A percentile compares a stretch with the other conserved stretches of the same genome.
Conservation (phyloP, 2,797 vertebrate genomes). For the Thalassophryne amazonica region DNA sequence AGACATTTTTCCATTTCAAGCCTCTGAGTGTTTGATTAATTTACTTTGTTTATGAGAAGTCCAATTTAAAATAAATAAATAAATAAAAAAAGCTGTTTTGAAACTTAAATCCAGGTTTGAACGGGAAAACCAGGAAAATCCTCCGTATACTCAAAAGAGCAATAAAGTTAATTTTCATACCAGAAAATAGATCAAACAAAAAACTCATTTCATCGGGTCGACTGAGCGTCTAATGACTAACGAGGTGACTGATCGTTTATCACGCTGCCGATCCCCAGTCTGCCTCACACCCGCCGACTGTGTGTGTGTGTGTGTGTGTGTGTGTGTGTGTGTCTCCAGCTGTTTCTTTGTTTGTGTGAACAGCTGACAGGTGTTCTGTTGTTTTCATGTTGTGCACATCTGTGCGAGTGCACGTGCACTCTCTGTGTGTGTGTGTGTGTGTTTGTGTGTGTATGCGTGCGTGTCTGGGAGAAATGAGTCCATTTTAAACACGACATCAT, state of each 20-base stretch:
- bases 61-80: too few relatives aligned
- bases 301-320: constrained; percentile 25
- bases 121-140: too few relatives aligned
- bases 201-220: too few relatives aligned
- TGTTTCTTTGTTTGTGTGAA: constrained; percentile 60
- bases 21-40: too few relatives aligned
- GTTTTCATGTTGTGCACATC: constrained; percentile 60
- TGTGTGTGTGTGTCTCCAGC: constrained; percentile 53
- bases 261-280: constrained; percentile 12
- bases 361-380: constrained; percentile 74
- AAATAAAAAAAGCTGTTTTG: too few relatives aligned
- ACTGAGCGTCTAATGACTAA: constrained; percentile 17
- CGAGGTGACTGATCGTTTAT: not conserved
- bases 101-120: too few relatives aligned
- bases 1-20: too few relatives aligned
- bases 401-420: constrained; percentile 12
- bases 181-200: too few relatives aligned
- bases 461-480: constrained; percentile 39
- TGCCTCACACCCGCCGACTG: constrained; percentile 25
- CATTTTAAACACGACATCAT: constrained; percentile 26
- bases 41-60: too few relatives aligned
- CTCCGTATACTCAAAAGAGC: too few relatives aligned
- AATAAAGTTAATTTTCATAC: too few relatives aligned
- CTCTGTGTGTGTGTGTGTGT: constrained; percentile 17
- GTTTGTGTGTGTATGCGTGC: not conserved